Base-by-base conservation (phyloP, 2,113 vertebrate genomes). In the Oreocharis arfaki region DNA sequence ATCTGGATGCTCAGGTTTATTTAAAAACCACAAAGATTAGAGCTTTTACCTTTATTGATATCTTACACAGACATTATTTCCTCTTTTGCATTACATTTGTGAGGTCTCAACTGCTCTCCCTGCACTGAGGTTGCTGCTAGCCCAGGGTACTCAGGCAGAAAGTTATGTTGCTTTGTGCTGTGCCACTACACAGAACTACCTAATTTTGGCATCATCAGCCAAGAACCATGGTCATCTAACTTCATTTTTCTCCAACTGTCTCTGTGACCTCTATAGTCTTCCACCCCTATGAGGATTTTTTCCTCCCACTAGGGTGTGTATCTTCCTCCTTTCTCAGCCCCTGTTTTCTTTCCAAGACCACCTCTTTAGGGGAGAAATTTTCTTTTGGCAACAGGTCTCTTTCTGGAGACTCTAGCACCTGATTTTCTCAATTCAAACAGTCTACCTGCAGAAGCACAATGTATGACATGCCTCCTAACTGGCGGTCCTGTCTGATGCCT, bases 341-440 rank as follows among this genome's bases (percentile, higher is more conserved):
- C 13, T 4, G 3, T 39, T 37, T 42, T 42, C 47, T 56, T 57
- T 57, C 37, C 18, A 78, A 68, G 23, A 49, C 12, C 7, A 18
- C 2, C 2, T 39, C 13, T 65, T 83, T 17, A 32, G 5, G 4
- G 13, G 4, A 73, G 0, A 5, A 56, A 52, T 75, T 68, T 0
- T 67, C 22, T 47, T 83, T 47, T 60, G 35, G 28, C 16, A 68
- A 63, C 27, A 49, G 5, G 0, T 77, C 10, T 4, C 10, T 81
- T 76, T 68, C 73, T 79, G 39, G 55, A 73, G 9, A 35, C 2
- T 18, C 10, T 55, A 30, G 10, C 10, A 27, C 12, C 7, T 20
- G 21, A 6, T 49, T 71, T 87, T 53, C 10, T 13, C 23, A 23
- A 10, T 32, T 57, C 24, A 61, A 44, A 44, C 8, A 26, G 10